These are phyloP conservation scores for Tragelaphus scriptus DNA, from an alignment of 2,113 vertebrate species.

Conservation along the genomic window DNA sequence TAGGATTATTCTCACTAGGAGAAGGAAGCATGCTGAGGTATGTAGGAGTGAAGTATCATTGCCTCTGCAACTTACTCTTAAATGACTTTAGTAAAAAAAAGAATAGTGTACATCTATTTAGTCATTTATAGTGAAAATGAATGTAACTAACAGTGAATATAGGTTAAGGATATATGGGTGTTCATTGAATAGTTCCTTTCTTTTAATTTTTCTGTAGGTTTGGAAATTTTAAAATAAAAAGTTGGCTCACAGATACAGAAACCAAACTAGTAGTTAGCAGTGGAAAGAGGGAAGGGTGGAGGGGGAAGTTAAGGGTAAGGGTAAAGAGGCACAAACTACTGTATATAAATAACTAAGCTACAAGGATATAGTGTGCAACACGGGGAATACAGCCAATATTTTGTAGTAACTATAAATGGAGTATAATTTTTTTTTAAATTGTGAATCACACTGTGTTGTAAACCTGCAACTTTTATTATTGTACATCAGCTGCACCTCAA, in stretches of 20 bases:
- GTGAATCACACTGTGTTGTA: neutral
- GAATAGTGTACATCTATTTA: neutral
- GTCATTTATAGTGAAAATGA: neutral
- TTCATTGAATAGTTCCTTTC: neutral
- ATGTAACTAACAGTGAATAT: neutral
- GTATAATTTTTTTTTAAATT: neutral
- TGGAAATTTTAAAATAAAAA: conserved; percentile 40
- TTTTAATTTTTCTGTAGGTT: neutral
- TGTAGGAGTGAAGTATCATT: neutral
- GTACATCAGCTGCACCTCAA: neutral
- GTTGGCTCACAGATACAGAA: neutral
- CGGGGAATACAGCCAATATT: neutral
- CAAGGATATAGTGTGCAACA: neutral
- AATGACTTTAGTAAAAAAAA: neutral
- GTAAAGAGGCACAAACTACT: neutral
- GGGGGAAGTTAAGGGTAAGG: neutral
- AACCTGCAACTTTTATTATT: neutral
- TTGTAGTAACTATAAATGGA: neutral
- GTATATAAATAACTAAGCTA: neutral
- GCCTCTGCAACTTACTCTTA: neutral
- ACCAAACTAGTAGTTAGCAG: neutral
- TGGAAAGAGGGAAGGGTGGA: neutral
- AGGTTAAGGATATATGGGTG: neutral
- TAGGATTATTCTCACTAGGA: neutral
- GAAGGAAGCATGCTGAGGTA: neutral